A percentile compares a stretch with the other conserved stretches of the same genome.
phyloP scores from a whole-genome alignment of 2,113 vertebrate genomes.

The Phalacrocorax pelagicus region DNA sequence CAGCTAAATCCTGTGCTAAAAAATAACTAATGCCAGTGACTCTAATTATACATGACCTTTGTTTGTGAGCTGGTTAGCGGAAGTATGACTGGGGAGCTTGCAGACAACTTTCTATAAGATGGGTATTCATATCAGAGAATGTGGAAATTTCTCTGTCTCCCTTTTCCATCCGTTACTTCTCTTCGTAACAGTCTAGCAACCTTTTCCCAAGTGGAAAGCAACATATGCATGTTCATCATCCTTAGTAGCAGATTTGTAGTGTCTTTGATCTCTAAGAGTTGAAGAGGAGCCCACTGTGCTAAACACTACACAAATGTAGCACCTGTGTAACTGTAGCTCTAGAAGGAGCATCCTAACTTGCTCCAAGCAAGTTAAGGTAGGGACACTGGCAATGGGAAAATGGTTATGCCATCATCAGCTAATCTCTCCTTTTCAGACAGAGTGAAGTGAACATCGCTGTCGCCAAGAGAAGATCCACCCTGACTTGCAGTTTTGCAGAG shows the following conservation, averaged over 20 bases:
- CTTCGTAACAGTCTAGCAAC: background rate
- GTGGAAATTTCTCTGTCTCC: background rate
- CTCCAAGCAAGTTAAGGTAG: background rate
- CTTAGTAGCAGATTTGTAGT: background rate
- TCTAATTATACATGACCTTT: background rate
- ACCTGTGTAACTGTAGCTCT: background rate
- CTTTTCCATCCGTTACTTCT: background rate
- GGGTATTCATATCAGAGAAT: background rate
- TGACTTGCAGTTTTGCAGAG: background rate
- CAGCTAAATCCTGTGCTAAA: background rate
- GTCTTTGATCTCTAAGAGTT: background rate
- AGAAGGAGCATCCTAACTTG: background rate
- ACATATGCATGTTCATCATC: background rate
- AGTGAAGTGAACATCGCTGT: background rate
- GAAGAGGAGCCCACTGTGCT: background rate
- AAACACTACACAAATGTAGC: background rate
- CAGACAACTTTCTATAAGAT: background rate
- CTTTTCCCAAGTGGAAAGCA: background rate
- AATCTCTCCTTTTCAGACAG: background rate
- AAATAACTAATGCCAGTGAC: background rate
- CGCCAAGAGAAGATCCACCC: background rate
- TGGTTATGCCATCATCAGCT: background rate
- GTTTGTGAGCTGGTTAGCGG: background rate
- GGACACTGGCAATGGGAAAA: background rate
- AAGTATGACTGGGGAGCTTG: background rate